Conservation (phyloP, 2,113 vertebrate species). For the Isurus oxyrinchus region DNA sequence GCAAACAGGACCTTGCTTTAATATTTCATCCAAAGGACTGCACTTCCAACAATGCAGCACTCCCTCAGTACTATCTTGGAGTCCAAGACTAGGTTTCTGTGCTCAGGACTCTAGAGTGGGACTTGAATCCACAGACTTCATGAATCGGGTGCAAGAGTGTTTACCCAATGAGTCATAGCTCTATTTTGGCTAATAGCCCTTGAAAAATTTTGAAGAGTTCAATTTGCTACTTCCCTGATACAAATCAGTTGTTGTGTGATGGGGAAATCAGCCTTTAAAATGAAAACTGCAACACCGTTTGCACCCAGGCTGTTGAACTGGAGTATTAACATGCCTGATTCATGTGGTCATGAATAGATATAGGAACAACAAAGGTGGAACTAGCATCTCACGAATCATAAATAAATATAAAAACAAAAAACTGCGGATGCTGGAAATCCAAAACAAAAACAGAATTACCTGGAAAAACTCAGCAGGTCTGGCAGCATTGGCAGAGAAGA, state of each 20-base stretch:
- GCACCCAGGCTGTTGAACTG: not conserved
- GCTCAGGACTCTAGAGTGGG: too few relatives aligned
- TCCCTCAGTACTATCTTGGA: not conserved
- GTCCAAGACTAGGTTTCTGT: not conserved
- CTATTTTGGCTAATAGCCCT: not conserved
- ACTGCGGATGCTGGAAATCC: too few relatives aligned
- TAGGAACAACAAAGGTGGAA: not conserved
- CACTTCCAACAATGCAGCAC: not conserved
- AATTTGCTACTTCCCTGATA: not conserved
- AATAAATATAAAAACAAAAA: too few relatives aligned
- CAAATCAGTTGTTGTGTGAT: too few relatives aligned
- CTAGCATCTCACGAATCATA: too few relatives aligned
- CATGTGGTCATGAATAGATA: not conserved
- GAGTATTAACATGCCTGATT: not conserved
- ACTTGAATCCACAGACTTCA: not conserved
- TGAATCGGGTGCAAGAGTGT: not conserved
- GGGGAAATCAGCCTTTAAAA: not conserved
- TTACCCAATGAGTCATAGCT: too few relatives aligned
- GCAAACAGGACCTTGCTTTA: not conserved
- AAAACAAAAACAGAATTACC: too few relatives aligned
- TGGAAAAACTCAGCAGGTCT: too few relatives aligned
- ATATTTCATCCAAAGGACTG: not conserved
- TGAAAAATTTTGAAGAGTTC: not conserved
- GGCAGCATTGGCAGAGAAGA: too few relatives aligned
- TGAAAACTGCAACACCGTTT: not conserved